These are phyloP conservation scores for Cryptomyrus ogoouensis DNA, from an alignment of 2,113 vertebrate genomes.

Conservation along the genomic window DNA sequence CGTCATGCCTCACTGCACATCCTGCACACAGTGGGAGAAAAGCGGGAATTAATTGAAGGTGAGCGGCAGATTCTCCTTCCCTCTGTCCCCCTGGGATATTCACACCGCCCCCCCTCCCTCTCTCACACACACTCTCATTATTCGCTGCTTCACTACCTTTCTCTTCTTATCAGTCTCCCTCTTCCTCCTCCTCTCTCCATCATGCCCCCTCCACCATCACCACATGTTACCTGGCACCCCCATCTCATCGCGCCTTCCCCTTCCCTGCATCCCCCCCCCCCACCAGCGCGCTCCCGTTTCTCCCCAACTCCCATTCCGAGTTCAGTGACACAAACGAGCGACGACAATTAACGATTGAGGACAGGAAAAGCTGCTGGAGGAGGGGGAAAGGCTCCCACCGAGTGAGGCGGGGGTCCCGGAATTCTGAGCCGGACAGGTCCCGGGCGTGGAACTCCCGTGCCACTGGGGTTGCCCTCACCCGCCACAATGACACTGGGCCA, in stretches of 20 bases:
- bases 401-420: background rate
- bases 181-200: conserved; percentile 32
- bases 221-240: conserved; percentile 45
- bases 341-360: background rate
- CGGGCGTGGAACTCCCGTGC: background rate
- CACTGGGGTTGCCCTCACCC: background rate
- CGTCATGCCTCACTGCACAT: conserved; percentile 38
- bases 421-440: background rate
- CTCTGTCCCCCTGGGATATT: conserved; percentile 39
- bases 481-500: background rate
- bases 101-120: conserved; percentile 31
- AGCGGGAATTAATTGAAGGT: conserved; percentile 68
- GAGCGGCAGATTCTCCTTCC: conserved; percentile 66
- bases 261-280: conserved; percentile 22
- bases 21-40: conserved; percentile 43
- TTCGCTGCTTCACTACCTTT: conserved; percentile 58
- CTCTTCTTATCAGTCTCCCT: conserved; percentile 40
- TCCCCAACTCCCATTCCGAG: background rate
- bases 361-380: background rate
- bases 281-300: background rate
- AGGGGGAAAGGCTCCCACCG: background rate
- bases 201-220: conserved; percentile 32
- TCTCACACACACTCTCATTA: conserved; percentile 44
- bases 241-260: conserved; percentile 40
- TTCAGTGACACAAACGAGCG: background rate